Percentiles rank a stretch among this genome's conserved stretches.
Evolutionary conservation across 1,140 invertebrate genomes (phyloP).

Genomic region (Conus betulinus): DNA sequence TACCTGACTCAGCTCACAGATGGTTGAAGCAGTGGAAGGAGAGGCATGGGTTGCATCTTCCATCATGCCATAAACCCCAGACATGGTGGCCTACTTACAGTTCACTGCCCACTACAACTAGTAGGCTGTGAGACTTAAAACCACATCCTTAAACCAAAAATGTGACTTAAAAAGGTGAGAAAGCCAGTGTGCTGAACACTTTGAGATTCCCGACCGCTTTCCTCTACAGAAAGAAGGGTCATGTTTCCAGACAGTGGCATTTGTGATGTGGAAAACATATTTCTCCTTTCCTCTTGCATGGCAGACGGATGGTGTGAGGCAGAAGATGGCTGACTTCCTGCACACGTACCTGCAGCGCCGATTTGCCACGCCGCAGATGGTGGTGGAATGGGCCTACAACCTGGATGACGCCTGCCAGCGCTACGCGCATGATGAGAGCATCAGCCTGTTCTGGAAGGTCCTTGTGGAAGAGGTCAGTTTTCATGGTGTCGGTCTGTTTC

Average conservation of each 20-base stretch:
- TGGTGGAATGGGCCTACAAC: constrained; percentile 74
- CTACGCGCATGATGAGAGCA: constrained; percentile 67
- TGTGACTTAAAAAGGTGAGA: too few species aligned
- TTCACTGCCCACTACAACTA: too few species aligned
- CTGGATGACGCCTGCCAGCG: constrained; percentile 72
- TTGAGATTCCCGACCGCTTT: too few species aligned
- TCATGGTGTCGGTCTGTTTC: not conserved
- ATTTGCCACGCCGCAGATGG: constrained; percentile 69
- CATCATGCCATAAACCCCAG: too few species aligned
- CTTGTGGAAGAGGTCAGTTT: constrained; percentile 64
- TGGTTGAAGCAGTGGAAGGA: too few species aligned
- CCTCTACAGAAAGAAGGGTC: too few species aligned
- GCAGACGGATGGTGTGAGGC: constrained; percentile 66
- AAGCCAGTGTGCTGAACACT: too few species aligned
- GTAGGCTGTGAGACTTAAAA: too few species aligned
- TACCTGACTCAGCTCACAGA: too few species aligned
- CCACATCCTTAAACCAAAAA: too few species aligned
- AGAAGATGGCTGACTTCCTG: constrained; percentile 71
- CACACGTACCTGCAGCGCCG: constrained; percentile 65
- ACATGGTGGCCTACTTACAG: too few species aligned
- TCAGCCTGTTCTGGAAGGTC: constrained; percentile 68
- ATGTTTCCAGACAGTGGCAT: not conserved
- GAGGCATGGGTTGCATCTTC: too few species aligned
- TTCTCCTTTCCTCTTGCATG: constrained; percentile 31
- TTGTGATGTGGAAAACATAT: not conserved